Conservation (phyloP, 2,888 invertebrate species). For the Eretmocerus hayati region DNA sequence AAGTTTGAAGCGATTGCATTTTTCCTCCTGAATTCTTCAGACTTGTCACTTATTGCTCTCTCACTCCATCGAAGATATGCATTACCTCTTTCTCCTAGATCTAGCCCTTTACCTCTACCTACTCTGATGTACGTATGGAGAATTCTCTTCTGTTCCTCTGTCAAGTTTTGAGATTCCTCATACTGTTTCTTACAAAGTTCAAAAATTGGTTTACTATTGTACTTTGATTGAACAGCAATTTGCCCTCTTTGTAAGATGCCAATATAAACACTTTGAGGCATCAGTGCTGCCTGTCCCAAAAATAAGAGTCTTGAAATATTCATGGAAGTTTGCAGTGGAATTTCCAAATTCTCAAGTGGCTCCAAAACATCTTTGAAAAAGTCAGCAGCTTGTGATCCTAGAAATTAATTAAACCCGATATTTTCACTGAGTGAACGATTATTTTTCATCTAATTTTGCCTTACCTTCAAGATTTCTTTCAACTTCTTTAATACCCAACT, state of each 20-base stretch:
- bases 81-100: slow-evolving; percentile 53
- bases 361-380: slow-evolving; percentile 64
- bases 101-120: slow-evolving; percentile 75
- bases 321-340: slow-evolving; percentile 77
- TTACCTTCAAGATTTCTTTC: slow-evolving; percentile 54
- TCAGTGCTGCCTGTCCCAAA: slow-evolving; percentile 68
- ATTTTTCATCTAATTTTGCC: background rate
- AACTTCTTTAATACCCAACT: slow-evolving; percentile 64
- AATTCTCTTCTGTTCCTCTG: slow-evolving; percentile 62
- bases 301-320: slow-evolving; percentile 79
- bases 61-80: background rate
- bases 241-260: slow-evolving; percentile 74
- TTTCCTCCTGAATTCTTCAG: slow-evolving; percentile 60
- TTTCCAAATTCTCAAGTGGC: slow-evolving; percentile 66
- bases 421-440: background rate
- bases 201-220: slow-evolving; percentile 63
- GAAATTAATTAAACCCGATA: slow-evolving; percentile 1
- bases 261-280: slow-evolving; percentile 72
- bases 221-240: slow-evolving; percentile 67
- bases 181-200: slow-evolving; percentile 58
- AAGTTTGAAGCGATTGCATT: slow-evolving; percentile 57
- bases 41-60: slow-evolving; percentile 42
- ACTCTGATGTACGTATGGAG: slow-evolving; percentile 74
- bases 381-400: slow-evolving; percentile 41
- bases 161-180: slow-evolving; percentile 44